A percentile compares a stretch with the other conserved stretches of the same genome.
Evolutionary conservation across 2,888 invertebrate species (phyloP).

Genomic region (Microctonus brassicae): DNA sequence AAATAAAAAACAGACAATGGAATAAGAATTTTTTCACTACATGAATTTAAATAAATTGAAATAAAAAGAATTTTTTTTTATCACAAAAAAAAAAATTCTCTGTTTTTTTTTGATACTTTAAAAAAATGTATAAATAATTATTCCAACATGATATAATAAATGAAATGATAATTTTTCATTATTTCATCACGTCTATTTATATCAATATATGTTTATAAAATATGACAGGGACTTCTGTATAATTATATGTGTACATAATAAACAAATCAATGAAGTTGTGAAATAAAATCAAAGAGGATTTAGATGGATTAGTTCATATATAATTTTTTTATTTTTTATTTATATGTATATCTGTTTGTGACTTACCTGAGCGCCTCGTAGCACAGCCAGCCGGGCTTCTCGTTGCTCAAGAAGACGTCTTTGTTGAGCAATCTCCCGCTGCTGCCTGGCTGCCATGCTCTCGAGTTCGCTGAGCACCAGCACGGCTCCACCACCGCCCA

Average conservation of each 20-base stretch:
- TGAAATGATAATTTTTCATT: background rate
- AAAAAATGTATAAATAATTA: no score
- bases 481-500: constrained; percentile 84
- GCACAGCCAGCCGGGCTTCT: constrained; percentile 75
- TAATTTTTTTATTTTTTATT: background rate
- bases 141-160: no score
- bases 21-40: background rate
- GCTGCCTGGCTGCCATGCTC: constrained; percentile 97
- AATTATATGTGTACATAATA: no score
- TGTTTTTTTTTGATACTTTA: no score
- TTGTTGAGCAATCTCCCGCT: constrained; percentile 97
- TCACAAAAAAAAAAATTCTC: background rate
- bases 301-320: background rate
- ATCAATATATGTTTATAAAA: no score
- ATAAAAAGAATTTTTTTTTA: background rate
- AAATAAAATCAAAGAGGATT: background rate
- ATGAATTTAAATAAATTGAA: background rate
- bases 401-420: constrained; percentile 92
- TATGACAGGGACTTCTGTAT: background rate
- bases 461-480: constrained; percentile 95
- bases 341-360: background rate
- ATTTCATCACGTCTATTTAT: background rate
- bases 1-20: background rate
- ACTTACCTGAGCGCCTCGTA: constrained; percentile 67
- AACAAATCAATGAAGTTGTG: background rate